Evolutionary conservation across 1,140 invertebrate species (phyloP).

Genomic region (Drosophila truncata): DNA sequence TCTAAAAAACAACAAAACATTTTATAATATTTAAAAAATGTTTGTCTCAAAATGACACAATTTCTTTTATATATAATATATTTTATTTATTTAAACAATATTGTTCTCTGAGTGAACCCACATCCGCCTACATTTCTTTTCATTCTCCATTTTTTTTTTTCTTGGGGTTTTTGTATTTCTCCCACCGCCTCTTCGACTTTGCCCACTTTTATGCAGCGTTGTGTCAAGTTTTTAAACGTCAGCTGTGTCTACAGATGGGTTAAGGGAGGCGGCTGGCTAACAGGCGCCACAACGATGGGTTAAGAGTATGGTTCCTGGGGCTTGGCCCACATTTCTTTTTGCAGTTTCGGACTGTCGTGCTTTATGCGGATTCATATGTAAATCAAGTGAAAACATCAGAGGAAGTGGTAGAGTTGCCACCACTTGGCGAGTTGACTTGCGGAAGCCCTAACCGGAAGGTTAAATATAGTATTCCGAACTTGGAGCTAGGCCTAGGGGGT

Average conservation of each 20-base stretch:
- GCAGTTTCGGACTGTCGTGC: slow-evolving; percentile 56
- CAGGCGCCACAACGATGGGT: slow-evolving; percentile 14
- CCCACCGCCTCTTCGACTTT: background rate
- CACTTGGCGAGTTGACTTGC: slow-evolving; percentile 27
- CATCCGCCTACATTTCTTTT: slow-evolving; percentile 67
- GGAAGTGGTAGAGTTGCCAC: slow-evolving; percentile 15
- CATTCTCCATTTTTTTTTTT: slow-evolving; percentile 33
- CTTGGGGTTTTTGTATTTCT: slow-evolving; percentile 3
- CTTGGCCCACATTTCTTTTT: slow-evolving; percentile 68
- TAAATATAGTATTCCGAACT: background rate
- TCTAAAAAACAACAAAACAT: too few relatives aligned
- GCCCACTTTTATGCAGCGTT: slow-evolving; percentile 49
- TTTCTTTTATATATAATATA: too few relatives aligned
- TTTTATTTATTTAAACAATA: background rate
- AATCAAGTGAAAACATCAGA: slow-evolving; percentile 65
- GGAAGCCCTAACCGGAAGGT: slow-evolving; percentile 29
- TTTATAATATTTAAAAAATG: too few relatives aligned
- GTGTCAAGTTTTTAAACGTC: slow-evolving; percentile 75
- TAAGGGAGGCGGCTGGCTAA: slow-evolving; percentile 4
- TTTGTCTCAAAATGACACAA: too few relatives aligned
- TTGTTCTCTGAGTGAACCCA: slow-evolving; percentile 23
- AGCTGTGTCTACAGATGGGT: slow-evolving; percentile 49
- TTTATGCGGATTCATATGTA: slow-evolving; percentile 75
- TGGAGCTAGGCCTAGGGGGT: background rate
- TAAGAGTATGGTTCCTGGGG: slow-evolving; percentile 41